A percentile compares a stretch with the other conserved stretches of the same genome.
phyloP scores from a whole-genome alignment of 2,888 invertebrate genomes.

The Microchrysa polita region DNA sequence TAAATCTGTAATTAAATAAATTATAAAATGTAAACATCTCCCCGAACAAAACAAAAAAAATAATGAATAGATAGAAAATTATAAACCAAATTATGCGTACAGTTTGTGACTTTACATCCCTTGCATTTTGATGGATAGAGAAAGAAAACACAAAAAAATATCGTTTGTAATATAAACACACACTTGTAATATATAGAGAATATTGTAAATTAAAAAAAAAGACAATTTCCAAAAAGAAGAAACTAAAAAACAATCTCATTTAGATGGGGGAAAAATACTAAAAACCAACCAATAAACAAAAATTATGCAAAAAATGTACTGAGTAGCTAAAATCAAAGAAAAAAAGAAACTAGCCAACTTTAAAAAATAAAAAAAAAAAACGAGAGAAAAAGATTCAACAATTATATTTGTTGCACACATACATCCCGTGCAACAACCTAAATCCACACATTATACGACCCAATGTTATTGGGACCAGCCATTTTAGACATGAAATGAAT shows the following conservation, averaged over 20 bases:
- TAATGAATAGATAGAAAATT: constrained; percentile 31
- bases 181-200: constrained; percentile 29
- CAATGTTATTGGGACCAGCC: constrained; percentile 36
- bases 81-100: constrained; percentile 31
- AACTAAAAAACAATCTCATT: not conserved
- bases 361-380: no score
- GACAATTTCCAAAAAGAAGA: constrained; percentile 11
- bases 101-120: constrained; percentile 21
- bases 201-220: constrained; percentile 25
- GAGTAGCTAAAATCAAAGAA: not conserved
- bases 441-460: constrained; percentile 2
- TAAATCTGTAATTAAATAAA: no score
- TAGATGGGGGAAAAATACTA: no score
- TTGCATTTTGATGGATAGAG: not conserved
- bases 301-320: not conserved
- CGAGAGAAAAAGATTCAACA: not conserved
- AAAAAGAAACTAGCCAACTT: not conserved
- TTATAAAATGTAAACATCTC: no score
- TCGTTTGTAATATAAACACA: constrained; percentile 38
- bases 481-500: constrained; percentile 30
- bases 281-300: not conserved
- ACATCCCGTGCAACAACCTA: not conserved
- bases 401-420: not conserved
- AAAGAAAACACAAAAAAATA: not conserved
- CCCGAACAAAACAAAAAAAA: no score